Conservation (phyloP, 2,113 vertebrate genomes). For the Pachyramphus minor region DNA sequence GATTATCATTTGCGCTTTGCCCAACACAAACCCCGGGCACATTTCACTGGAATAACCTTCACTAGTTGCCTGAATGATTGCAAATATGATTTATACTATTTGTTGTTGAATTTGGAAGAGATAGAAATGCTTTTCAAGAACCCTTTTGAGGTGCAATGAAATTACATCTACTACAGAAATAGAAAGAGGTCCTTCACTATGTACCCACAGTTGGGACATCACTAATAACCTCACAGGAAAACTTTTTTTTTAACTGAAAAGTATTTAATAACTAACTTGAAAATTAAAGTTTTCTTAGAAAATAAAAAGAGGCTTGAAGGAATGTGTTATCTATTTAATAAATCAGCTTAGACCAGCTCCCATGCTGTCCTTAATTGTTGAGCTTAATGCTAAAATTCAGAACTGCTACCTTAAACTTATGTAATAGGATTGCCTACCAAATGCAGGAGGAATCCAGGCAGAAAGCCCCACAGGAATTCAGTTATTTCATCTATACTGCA, state of each 20-base stretch:
- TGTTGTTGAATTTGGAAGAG: not conserved
- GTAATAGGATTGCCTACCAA: not conserved
- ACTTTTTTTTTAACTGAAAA: not conserved
- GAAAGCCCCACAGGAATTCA: conserved; percentile 16
- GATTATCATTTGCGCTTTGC: not conserved
- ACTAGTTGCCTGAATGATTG: not conserved
- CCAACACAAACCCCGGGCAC: not conserved
- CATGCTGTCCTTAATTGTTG: not conserved
- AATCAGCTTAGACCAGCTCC: not conserved
- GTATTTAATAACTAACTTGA: not conserved
- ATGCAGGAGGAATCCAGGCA: not conserved
- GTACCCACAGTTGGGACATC: not conserved
- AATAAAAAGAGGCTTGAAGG: not conserved
- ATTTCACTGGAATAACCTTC: not conserved
- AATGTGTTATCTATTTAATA: not conserved
- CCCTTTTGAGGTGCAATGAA: not conserved
- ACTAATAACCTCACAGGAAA: not conserved
- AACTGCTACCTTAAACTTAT: not conserved
- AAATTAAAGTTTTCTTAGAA: not conserved
- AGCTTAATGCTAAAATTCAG: not conserved
- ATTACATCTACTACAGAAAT: not conserved
- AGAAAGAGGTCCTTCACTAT: not conserved
- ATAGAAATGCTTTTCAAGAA: not conserved
- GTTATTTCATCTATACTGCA: not conserved
- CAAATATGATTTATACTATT: not conserved